Base-by-base conservation (phyloP, 2,113 vertebrate species). In the Baryphthengus martii region DNA sequence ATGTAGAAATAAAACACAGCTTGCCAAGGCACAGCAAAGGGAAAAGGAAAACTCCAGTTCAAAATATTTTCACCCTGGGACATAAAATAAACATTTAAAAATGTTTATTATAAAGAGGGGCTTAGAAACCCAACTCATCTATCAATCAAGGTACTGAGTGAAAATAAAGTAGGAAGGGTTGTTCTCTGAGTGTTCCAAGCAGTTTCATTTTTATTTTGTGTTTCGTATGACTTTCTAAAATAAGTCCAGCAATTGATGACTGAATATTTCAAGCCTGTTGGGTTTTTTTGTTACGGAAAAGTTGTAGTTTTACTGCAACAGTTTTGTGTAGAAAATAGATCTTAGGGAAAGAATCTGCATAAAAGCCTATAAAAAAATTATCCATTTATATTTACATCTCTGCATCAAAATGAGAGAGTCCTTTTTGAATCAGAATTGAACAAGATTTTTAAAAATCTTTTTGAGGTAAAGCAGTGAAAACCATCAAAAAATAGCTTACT, bases 71-170 rank as follows among this genome's bases (percentile, higher is more conserved):
- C 97, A 97, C 89, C 90, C 93, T 93, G 94, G 97, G 97, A 97
- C 94, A 95, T 98, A 98, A 98, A 98, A 98, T 98, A 98, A 98
- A 98, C 97, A 98, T 97, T 97, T 97, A 1, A 28, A 97, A 97
- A 97, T 98, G 96, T 98, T 98, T 98, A 97, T 97, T 97, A 95
- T 97, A 97, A 97, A 97, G 94, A 96, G 86, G 79, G 85, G 40
- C 89, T 98, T 92, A 96, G 93, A 96, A 98, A 95, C 68, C 76
- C 58, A 89, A 92, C 73, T 96, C 89, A 97, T 94, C 87, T 96
- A 93, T 84, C 47, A 89, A 95, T 96, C 95, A 95, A 95, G 91
- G 85, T 94, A 88, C 94, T 75, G 92, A 96, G 85, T 91, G 86
- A 83, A 96, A 94, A 96, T 92, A 90, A 93, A 97, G 50, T 93